Base-by-base conservation (phyloP, 1,140 invertebrate genomes). In the Drosophila pseudoananassae region DNA sequence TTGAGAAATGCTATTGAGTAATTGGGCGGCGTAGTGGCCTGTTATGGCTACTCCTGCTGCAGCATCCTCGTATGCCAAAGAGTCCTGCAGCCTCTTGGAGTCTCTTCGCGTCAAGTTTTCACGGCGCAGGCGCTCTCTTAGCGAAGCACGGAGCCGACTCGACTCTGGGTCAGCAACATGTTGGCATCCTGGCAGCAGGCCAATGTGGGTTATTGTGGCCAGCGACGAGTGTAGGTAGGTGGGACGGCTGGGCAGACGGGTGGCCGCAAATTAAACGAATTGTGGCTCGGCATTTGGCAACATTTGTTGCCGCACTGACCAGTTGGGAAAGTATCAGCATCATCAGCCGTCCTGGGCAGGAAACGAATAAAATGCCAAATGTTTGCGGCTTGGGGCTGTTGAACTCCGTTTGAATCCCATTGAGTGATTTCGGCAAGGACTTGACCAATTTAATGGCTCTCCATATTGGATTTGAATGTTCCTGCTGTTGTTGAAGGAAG, bases 181-280 rank as follows among this genome's bases (percentile, higher is more conserved):
- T 88, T 87, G 83, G 60, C 72, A 17, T 53, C 58, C 49, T 50
- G 57, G 49, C n/a, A 23, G 33, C 47, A 51, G 12, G n/a, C 27
- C 54, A 61, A 87, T 76, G 82, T 88, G 83, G 78, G 78, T 73
- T 87, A 88, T 52, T 69, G 33, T 56, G 71, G 56, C 56, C 50
- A 31, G 51, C 70, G 56, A 14, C 46, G 60, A 63, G 59, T 66
- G 72, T 68, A 66, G 57, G 69, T 79, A 63, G 80, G 76, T 85
- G 55, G 78, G 76, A 49, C 56, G 60, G 55, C 25, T 56, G 59
- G 38, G 36, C 63, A 53, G 38, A 60, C 14, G n/a, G 59, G 10
- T 52, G 65, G 78, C 82, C 82, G 52, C 82, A 85, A 85, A 85
- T 85, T 87, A 85, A 85, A 85, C 78, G 78, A 85, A 82, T 85